Evolutionary conservation across 2,888 invertebrate genomes (phyloP).

Genomic region (Linyphia triangularis): DNA sequence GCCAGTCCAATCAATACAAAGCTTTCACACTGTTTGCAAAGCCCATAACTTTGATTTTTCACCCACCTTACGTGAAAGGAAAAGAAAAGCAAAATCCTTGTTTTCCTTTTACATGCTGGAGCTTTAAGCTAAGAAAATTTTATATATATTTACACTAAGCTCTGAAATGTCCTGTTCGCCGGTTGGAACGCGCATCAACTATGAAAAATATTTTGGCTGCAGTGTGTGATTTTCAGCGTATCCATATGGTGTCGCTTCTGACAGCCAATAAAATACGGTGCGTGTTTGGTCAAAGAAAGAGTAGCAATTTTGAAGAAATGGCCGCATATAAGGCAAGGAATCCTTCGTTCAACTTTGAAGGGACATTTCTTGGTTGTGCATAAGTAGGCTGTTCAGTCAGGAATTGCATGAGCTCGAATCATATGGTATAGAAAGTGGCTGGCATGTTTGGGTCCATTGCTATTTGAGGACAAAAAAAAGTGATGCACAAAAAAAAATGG

Average conservation of each 20-base stretch:
- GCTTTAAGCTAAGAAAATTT: slow-evolving; percentile 10
- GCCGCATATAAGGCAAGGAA: slow-evolving; percentile 10
- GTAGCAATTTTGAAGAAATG: slow-evolving; percentile 28
- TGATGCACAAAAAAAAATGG: too few relatives aligned
- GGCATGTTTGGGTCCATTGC: background rate
- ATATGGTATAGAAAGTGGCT: background rate
- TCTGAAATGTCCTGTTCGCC: slow-evolving; percentile 57
- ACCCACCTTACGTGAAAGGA: slow-evolving; percentile 9
- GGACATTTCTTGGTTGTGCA: background rate
- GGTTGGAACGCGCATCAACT: slow-evolving; percentile 24
- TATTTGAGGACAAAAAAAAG: too few relatives aligned
- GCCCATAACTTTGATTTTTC: slow-evolving; percentile 65
- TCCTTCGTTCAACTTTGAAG: background rate
- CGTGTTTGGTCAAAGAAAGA: slow-evolving; percentile 29
- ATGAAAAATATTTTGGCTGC: slow-evolving; percentile 47
- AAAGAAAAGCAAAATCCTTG: slow-evolving; percentile 53
- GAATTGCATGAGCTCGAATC: background rate
- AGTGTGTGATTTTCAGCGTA: slow-evolving; percentile 19
- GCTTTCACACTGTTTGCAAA: slow-evolving; percentile 54
- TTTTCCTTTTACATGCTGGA: slow-evolving; percentile 15
- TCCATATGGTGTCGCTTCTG: slow-evolving; percentile 32
- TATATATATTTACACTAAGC: slow-evolving; percentile 54
- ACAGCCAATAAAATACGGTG: slow-evolving; percentile 54
- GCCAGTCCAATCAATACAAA: slow-evolving; percentile 62
- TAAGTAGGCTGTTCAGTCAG: background rate